These are phyloP conservation scores for Cancer borealis DNA, from an alignment of 2,888 invertebrate species.

Conservation along the genomic window DNA sequence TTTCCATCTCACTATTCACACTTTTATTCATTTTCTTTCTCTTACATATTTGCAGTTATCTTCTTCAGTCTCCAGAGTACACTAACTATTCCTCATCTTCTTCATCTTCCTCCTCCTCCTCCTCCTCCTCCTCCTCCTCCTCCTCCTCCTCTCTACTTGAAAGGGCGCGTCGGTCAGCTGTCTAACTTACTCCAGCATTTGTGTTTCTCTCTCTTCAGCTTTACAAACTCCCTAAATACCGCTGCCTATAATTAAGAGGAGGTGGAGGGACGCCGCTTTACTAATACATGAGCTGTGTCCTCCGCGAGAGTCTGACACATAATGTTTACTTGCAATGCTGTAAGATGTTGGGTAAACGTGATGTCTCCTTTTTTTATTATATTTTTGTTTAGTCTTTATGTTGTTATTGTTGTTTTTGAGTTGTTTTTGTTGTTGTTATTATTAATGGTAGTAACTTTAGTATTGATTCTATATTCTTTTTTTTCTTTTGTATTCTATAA, in stretches of 20 bases:
- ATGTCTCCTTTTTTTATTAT: neutral
- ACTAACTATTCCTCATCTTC: neutral
- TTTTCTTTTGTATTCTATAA: too few relatives aligned
- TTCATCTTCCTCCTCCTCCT: neutral
- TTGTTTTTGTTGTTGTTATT: too few relatives aligned
- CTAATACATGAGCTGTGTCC: slow-evolving; percentile 14
- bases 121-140: neutral
- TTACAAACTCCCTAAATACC: slow-evolving; percentile 26
- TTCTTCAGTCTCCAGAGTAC: too few relatives aligned
- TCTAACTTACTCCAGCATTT: slow-evolving; percentile 52
- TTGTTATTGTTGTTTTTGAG: too few relatives aligned
- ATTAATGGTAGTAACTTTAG: too few relatives aligned
- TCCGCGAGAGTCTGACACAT: neutral
- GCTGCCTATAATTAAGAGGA: slow-evolving; percentile 32
- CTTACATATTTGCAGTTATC: neutral
- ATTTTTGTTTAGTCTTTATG: too few relatives aligned
- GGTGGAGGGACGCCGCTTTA: neutral
- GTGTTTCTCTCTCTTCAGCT: neutral
- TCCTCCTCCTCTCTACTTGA: neutral
- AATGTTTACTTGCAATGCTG: neutral
- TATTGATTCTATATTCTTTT: too few relatives aligned
- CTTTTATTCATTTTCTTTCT: neutral
- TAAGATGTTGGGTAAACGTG: neutral
- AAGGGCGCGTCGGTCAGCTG: slow-evolving; percentile 41
- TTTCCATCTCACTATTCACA: neutral